Evolutionary conservation across 2,113 vertebrate species (phyloP).

Genomic region (Oxyura jamaicensis): DNA sequence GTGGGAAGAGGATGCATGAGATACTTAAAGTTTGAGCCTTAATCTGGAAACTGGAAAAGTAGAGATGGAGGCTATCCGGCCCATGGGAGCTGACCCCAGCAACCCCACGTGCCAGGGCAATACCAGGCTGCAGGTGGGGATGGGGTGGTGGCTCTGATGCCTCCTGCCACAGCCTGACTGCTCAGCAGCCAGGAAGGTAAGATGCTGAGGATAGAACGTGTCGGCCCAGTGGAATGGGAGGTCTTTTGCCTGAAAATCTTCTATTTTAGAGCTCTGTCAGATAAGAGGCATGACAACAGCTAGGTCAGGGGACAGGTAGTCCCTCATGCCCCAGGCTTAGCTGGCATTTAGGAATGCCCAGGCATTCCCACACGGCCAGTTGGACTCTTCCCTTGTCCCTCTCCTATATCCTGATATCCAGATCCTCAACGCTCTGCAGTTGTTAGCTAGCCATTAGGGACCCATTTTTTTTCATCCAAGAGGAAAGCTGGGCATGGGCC

Average conservation of each 20-base stretch:
- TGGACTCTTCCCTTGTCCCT: not conserved
- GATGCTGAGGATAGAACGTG: not conserved
- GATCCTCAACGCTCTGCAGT: not conserved
- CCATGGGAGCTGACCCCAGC: fast-evolving
- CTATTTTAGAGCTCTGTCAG: not conserved
- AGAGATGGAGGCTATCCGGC: not conserved
- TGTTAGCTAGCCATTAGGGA: not conserved
- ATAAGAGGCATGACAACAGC: not conserved
- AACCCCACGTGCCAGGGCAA: not conserved
- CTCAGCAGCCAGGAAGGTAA: not conserved
- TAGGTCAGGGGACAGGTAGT: not conserved
- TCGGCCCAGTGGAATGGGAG: not conserved
- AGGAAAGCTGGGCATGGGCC: not conserved
- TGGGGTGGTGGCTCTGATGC: not conserved
- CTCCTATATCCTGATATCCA: not conserved
- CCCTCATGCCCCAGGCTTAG: not conserved
- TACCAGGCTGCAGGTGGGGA: not conserved
- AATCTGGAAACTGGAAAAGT: not conserved
- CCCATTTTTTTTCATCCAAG: not conserved
- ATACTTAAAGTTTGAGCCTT: not conserved
- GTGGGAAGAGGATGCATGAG: not conserved
- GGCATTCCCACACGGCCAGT: not conserved
- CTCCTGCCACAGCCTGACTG: not conserved
- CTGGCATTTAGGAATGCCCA: not conserved
- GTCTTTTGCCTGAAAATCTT: not conserved